Percentiles rank a stretch among this genome's conserved stretches.
These are phyloP conservation scores for Neopipo cinnamomea DNA, from an alignment of 2,113 vertebrate species.

Conservation along the genomic window DNA sequence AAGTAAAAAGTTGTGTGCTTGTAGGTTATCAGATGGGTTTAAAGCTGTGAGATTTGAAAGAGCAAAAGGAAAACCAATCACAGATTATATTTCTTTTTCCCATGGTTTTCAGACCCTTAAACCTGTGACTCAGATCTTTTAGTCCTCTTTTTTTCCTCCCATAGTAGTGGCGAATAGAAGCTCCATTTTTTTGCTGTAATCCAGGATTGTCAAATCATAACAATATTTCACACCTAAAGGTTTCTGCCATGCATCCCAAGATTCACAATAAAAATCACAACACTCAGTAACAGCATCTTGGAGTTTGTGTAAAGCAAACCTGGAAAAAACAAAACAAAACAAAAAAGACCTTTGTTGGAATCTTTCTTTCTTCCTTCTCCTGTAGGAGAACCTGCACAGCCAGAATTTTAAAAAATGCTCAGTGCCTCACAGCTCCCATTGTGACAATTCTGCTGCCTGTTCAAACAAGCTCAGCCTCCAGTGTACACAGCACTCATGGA, in stretches of 20 bases:
- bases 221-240: not conserved
- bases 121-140: not conserved
- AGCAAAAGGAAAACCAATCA: not conserved
- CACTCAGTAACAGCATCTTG: not conserved
- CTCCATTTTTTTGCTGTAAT: not conserved
- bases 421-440: not conserved
- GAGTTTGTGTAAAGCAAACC: slow-evolving; percentile 5
- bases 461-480: slow-evolving; percentile 33
- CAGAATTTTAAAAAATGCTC: slow-evolving; percentile 8
- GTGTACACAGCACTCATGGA: not conserved
- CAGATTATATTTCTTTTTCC: not conserved
- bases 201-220: not conserved
- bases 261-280: not conserved
- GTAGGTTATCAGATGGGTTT: not conserved
- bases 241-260: not conserved
- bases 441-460: slow-evolving; percentile 19
- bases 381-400: not conserved
- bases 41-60: not conserved
- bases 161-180: not conserved
- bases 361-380: not conserved
- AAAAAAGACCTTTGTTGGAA: not conserved
- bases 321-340: not conserved
- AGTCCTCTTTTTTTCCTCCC: not conserved
- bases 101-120: not conserved
- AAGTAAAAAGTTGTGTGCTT: not conserved